A percentile compares a stretch with the other conserved stretches of the same genome.
Evolutionary conservation across 1,140 invertebrate genomes (phyloP).

Genomic region (Temnothorax curvispinosus): DNA sequence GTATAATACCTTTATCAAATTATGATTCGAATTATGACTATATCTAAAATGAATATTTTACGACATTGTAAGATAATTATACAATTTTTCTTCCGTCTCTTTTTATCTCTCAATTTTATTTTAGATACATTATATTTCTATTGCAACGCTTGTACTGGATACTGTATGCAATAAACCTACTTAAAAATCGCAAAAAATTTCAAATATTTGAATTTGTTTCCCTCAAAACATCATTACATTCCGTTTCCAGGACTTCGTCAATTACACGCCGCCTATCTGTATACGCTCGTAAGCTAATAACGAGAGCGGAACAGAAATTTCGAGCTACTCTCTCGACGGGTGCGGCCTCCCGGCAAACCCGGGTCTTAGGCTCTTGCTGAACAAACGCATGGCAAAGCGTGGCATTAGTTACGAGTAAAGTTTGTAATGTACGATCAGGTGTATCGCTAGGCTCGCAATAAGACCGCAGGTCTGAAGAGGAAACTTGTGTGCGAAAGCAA

Average conservation of each 20-base stretch:
- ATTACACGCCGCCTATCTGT: background rate
- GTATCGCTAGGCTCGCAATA: slow-evolving; percentile 72
- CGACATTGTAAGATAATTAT: background rate
- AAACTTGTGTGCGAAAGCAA: slow-evolving; percentile 70
- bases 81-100: background rate
- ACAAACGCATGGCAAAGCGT: slow-evolving; percentile 70
- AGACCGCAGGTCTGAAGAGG: slow-evolving; percentile 69
- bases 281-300: slow-evolving; percentile 37
- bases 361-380: slow-evolving; percentile 62
- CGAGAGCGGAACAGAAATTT: slow-evolving; percentile 57
- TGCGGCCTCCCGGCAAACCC: slow-evolving; percentile 38
- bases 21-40: too few species aligned
- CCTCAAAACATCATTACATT: background rate
- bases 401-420: slow-evolving; percentile 73
- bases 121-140: background rate
- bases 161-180: too few species aligned
- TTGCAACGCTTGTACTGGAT: background rate
- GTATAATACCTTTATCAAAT: background rate
- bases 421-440: slow-evolving; percentile 74
- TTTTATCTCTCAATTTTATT: background rate
- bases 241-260: background rate
- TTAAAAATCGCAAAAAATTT: background rate
- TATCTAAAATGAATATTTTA: too few species aligned
- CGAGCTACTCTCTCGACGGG: slow-evolving; percentile 37
- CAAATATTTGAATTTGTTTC: background rate